Evolutionary conservation across 64 coral and sea anemone genomes (phyloP).

Genomic region (Acropora tenuis): DNA sequence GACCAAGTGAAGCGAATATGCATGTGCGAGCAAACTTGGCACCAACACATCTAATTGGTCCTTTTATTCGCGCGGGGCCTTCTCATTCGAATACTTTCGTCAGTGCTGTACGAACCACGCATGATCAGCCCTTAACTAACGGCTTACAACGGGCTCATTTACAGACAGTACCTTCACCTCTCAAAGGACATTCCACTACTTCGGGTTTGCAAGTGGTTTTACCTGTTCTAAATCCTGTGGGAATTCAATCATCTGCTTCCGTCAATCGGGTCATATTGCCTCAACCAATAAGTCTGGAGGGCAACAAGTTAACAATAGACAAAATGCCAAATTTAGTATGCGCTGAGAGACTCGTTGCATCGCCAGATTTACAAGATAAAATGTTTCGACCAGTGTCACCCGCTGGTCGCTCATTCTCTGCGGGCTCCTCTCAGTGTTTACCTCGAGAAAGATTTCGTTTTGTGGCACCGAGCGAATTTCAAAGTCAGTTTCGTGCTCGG

Average conservation of each 20-base stretch:
- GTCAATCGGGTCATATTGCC: neutral
- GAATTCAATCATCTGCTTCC: neutral
- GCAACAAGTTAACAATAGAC: neutral
- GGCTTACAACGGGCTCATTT: neutral
- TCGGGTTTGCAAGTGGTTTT: constrained; percentile 15
- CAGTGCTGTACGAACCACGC: neutral
- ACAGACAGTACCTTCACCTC: neutral
- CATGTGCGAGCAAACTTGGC: neutral
- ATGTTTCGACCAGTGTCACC: constrained; percentile 30
- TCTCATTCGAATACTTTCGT: constrained; percentile 25
- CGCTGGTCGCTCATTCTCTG: neutral
- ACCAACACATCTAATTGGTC: constrained; percentile 19
- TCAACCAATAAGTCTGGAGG: neutral
- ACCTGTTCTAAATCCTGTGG: neutral
- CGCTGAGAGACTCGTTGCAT: neutral
- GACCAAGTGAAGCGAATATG: neutral
- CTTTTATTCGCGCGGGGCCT: neutral
- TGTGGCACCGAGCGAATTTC: neutral
- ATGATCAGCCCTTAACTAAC: neutral
- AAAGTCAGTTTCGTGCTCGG: neutral
- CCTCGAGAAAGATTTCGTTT: neutral
- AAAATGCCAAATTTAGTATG: neutral
- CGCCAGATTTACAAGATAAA: constrained; percentile 23
- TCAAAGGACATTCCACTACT: neutral
- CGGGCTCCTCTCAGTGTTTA: neutral